Percentiles rank a stretch among this genome's conserved stretches.
phyloP scores from a whole-genome alignment of 2,797 vertebrate species.

The Lepilemur ruficaudatus region DNA sequence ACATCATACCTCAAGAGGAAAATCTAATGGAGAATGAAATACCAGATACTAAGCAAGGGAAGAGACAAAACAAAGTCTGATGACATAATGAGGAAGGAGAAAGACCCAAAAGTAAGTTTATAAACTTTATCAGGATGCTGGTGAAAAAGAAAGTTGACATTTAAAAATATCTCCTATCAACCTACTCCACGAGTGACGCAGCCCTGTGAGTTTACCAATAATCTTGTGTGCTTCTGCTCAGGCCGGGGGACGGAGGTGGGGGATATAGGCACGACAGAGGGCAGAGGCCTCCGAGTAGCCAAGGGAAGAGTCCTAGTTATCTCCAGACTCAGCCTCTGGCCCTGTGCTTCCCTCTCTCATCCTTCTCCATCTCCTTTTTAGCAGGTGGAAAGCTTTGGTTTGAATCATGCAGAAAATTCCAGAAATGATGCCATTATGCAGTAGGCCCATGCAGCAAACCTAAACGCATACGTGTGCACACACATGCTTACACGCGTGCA shows the following conservation, averaged over 20 bases:
- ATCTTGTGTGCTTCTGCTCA: background rate
- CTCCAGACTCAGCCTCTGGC: background rate
- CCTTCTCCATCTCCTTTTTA: background rate
- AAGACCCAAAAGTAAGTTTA: background rate
- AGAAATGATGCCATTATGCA: background rate
- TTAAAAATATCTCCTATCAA: background rate
- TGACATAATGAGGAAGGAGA: background rate
- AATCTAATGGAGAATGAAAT: background rate
- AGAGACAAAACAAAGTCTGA: background rate
- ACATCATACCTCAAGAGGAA: background rate
- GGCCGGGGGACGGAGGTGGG: background rate
- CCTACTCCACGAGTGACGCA: background rate
- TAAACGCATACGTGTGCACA: background rate
- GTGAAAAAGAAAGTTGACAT: background rate
- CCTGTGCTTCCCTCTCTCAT: background rate
- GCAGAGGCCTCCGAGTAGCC: background rate
- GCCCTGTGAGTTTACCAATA: background rate
- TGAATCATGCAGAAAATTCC: background rate
- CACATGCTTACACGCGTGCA: background rate
- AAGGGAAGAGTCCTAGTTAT: background rate
- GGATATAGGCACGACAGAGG: background rate
- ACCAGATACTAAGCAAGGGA: background rate
- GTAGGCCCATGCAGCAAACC: background rate
- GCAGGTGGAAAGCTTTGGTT: background rate
- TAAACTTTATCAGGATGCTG: background rate